phyloP scores from a whole-genome alignment of 2,888 invertebrate species.

The Agrilus mali region DNA sequence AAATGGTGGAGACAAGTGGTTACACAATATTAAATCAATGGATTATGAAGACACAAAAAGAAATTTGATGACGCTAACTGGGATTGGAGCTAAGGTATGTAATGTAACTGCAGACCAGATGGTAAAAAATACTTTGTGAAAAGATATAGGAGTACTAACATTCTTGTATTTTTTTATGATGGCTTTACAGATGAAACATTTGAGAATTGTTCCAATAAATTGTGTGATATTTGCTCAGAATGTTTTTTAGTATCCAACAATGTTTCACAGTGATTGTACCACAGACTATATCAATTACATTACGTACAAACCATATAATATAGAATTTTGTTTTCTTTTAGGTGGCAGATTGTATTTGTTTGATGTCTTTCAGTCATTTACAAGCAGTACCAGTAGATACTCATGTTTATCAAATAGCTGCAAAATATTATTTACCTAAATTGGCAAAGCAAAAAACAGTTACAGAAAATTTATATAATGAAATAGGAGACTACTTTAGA shows the following conservation, averaged over 20 bases:
- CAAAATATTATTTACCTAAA: slow-evolving; percentile 66
- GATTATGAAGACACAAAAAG: slow-evolving; percentile 60
- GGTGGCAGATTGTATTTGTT: slow-evolving; percentile 95
- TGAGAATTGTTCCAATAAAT: too few species aligned
- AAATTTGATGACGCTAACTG: slow-evolving; percentile 66
- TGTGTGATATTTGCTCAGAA: too few species aligned
- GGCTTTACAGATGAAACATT: too few species aligned
- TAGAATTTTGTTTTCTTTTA: slow-evolving; percentile 26
- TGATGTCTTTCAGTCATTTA: slow-evolving; percentile 88
- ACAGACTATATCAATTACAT: too few species aligned
- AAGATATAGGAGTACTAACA: too few species aligned
- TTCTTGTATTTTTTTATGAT: too few species aligned
- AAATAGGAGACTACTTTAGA: slow-evolving; percentile 74
- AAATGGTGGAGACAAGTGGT: slow-evolving; percentile 62
- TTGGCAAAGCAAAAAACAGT: slow-evolving; percentile 61
- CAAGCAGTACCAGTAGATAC: slow-evolving; percentile 91
- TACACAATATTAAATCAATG: slow-evolving; percentile 50
- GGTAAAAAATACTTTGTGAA: too few species aligned
- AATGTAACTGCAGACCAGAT: too few species aligned
- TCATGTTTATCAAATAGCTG: slow-evolving; percentile 87
- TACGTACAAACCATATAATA: slow-evolving; percentile 1
- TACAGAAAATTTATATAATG: slow-evolving; percentile 70
- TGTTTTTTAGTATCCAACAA: too few species aligned
- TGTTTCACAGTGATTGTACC: too few species aligned
- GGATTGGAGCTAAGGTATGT: slow-evolving; percentile 83